These are phyloP conservation scores for Phyllotreta striolata DNA, from an alignment of 2,888 invertebrate species.

Conservation along the genomic window DNA sequence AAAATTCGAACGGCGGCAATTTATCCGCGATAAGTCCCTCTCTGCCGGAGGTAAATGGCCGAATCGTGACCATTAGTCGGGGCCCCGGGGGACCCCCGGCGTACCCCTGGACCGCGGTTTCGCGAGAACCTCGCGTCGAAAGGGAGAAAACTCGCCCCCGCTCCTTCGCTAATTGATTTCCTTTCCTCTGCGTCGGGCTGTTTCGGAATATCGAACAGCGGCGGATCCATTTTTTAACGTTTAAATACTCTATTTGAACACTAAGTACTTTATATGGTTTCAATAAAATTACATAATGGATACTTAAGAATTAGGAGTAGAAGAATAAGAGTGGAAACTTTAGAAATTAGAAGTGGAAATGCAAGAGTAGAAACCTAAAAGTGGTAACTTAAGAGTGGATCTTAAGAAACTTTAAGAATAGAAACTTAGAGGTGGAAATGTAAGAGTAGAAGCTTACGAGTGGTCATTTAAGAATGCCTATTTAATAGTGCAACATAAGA, in stretches of 20 bases:
- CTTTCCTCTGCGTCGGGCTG: conserved; percentile 38
- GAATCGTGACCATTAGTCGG: conserved; percentile 68
- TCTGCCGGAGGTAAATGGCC: conserved; percentile 70
- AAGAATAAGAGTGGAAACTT: too few species aligned
- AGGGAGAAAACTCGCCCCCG: conserved; percentile 37
- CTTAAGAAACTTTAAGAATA: too few species aligned
- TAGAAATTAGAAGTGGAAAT: too few species aligned
- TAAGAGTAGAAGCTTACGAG: too few species aligned
- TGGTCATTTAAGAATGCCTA: too few species aligned
- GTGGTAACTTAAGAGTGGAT: too few species aligned
- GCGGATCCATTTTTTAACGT: neutral
- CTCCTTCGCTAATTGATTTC: conserved; percentile 45
- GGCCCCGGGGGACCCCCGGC: conserved; percentile 45
- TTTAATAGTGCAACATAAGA: too few species aligned
- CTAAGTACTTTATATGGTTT: neutral
- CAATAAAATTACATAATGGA: too few species aligned
- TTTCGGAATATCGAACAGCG: conserved; percentile 32
- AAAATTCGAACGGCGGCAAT: conserved; percentile 67
- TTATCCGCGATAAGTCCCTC: conserved; percentile 65
- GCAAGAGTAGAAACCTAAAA: too few species aligned
- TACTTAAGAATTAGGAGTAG: too few species aligned
- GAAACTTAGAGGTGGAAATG: too few species aligned
- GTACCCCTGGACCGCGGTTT: conserved; percentile 30
- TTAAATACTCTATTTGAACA: neutral
- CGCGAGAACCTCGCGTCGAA: too few species aligned